Evolutionary conservation across 1,140 invertebrate species (phyloP).

Genomic region (Uloborus diversus): DNA sequence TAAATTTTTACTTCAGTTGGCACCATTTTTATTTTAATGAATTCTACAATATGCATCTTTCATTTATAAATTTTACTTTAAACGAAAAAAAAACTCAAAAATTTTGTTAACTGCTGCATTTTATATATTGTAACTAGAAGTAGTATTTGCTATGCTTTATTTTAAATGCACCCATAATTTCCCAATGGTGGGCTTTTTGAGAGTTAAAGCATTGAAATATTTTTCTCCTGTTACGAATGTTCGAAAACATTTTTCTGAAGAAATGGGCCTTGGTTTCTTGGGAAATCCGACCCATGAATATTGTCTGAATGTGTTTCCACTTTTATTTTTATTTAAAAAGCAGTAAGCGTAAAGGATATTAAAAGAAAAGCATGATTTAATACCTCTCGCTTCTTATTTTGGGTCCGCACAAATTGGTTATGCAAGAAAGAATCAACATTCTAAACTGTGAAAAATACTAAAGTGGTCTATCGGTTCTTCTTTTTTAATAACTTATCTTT

Average conservation of each 20-base stretch:
- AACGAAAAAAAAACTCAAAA: neutral
- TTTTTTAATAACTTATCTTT: no score
- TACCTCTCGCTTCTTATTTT: neutral
- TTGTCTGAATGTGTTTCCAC: constrained; percentile 13
- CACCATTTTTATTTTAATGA: neutral
- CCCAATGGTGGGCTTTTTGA: constrained; percentile 7
- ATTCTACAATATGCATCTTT: no score
- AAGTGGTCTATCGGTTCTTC: no score
- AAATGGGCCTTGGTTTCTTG: neutral
- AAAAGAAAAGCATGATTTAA: constrained; percentile 32
- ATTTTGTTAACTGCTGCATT: no score
- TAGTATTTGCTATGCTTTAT: neutral
- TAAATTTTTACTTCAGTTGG: neutral
- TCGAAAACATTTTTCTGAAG: neutral
- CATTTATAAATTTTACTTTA: no score
- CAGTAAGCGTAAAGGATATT: constrained; percentile 22
- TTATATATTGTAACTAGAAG: neutral
- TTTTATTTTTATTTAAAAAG: neutral
- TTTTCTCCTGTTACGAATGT: neutral
- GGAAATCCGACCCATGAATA: constrained; percentile 12
- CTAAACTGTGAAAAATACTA: no score
- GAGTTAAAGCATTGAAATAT: neutral
- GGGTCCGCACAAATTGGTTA: neutral
- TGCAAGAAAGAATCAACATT: neutral
- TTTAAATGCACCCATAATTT: constrained; percentile 7